Conservation (phyloP, 2,888 invertebrate species). For the Cosmia trapezina region DNA sequence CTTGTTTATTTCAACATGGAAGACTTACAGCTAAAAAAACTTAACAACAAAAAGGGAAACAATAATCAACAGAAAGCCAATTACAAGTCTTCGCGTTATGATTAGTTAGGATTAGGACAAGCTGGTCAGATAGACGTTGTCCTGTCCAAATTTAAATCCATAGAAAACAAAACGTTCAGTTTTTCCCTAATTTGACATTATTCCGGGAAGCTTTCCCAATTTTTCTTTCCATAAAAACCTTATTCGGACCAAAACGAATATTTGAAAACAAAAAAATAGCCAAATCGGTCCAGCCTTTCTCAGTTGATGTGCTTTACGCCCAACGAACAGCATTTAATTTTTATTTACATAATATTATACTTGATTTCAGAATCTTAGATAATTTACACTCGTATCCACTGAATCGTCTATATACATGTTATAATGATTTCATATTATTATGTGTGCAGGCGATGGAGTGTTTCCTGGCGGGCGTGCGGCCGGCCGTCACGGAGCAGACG, state of each 20-base stretch:
- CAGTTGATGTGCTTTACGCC: not conserved
- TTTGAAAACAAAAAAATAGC: not conserved
- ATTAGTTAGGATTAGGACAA: not conserved
- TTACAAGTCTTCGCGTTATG: no score
- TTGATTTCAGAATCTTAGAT: not conserved
- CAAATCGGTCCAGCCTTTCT: not conserved
- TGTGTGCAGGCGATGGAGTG: slow-evolving; percentile 95
- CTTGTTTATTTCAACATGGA: no score
- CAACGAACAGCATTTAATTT: not conserved
- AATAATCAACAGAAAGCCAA: no score
- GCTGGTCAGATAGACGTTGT: not conserved
- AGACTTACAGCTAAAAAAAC: no score
- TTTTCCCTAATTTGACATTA: not conserved
- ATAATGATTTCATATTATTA: not conserved
- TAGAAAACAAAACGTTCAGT: not conserved
- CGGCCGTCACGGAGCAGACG: slow-evolving; percentile 76
- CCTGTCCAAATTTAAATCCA: not conserved
- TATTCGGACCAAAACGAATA: not conserved
- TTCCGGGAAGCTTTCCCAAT: not conserved
- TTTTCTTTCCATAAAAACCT: no score
- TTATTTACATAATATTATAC: not conserved
- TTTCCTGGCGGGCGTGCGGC: slow-evolving; percentile 93
- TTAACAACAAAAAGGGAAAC: no score
- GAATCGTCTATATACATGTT: not conserved
- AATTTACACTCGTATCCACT: not conserved